Base-by-base conservation (phyloP, 2,888 invertebrate genomes). In the Melanostoma mellinum region DNA sequence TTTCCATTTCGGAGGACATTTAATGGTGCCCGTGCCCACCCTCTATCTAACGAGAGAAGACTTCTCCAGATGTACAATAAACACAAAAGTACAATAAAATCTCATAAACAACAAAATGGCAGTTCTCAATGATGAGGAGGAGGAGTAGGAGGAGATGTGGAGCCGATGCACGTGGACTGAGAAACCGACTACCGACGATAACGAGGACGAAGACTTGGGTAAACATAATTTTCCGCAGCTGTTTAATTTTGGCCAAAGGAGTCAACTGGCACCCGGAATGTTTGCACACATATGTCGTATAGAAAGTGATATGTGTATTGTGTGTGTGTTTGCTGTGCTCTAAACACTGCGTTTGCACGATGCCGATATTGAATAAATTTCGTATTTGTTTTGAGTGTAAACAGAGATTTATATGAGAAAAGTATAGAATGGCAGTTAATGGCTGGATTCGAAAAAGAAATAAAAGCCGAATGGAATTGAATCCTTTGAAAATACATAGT, bases 171-270 rank as follows among this genome's bases (percentile, higher is more conserved):
- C 46, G 5, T 46, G 5, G 20, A 48, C 36, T 48, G 35, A 20
- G 36, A 44, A 61, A 20, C 35, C 6, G 36, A 35, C 33, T 5
- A 48, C 9, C 35, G 61, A 60, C 30, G 10, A n/a, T 8, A 8
- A 33, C 42, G 58, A 61, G 36, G 35, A 61, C 61, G 48, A 36
- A 20, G 20, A 20, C 61, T 56, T 78, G 56, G 73, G 82, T 74
- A 82, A 82, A 82, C 78, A 82, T 82, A 73, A 82, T 82, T 82
- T 82, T 73, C 73, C 63, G 9, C 61, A 61, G 73, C 63, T 82
- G 78, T 78, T 82, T 82, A 78, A 77, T 78, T 78, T 68, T 56
- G 63, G 53, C 77, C 68, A 61, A 52, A 72, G 55, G 63, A 69
- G 35, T 46, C 46, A 10, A 48, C 32, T 35, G 46, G n/a, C 58